Conservation (phyloP, 2,888 invertebrate genomes). For the Xanthia icteritia region DNA sequence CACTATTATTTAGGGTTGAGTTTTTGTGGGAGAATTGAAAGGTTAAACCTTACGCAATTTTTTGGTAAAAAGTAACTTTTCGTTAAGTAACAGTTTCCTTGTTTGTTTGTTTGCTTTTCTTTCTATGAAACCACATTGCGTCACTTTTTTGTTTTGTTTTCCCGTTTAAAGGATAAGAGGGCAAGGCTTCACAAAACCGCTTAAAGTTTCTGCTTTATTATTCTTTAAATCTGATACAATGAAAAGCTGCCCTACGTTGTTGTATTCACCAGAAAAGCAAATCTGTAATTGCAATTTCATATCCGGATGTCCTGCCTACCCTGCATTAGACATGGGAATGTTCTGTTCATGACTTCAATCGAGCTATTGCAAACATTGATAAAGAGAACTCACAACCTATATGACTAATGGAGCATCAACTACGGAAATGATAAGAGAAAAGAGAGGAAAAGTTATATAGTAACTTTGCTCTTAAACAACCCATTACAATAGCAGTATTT, state of each 20-base stretch:
- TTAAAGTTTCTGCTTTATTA: slow-evolving; percentile 8
- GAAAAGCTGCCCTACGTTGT: not conserved
- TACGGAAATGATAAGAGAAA: not conserved
- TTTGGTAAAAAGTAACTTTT: slow-evolving; percentile 35
- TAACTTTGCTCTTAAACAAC: slow-evolving; percentile 36
- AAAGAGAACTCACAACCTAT: not conserved
- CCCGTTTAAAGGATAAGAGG: not conserved
- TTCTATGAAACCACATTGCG: slow-evolving; percentile 13
- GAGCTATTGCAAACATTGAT: not conserved
- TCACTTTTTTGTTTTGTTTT: slow-evolving; percentile 7
- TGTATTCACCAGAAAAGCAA: not conserved
- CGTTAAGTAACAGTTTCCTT: slow-evolving; percentile 25
- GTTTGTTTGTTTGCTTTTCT: not conserved
- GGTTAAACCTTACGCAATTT: slow-evolving; percentile 32
- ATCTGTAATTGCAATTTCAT: not conserved
- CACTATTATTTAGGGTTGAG: slow-evolving; percentile 73
- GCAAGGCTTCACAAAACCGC: slow-evolving; percentile 8
- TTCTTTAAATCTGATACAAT: slow-evolving; percentile 2
- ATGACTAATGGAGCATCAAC: slow-evolving; percentile 19
- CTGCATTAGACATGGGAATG: not conserved
- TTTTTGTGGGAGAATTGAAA: slow-evolving; percentile 51
- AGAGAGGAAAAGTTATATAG: not conserved
- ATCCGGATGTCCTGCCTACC: too few relatives aligned
- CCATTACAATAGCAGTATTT: slow-evolving; percentile 35
- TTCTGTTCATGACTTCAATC: not conserved